phyloP scores from a whole-genome alignment of 2,797 vertebrate species.

The Scarus forsteni region DNA sequence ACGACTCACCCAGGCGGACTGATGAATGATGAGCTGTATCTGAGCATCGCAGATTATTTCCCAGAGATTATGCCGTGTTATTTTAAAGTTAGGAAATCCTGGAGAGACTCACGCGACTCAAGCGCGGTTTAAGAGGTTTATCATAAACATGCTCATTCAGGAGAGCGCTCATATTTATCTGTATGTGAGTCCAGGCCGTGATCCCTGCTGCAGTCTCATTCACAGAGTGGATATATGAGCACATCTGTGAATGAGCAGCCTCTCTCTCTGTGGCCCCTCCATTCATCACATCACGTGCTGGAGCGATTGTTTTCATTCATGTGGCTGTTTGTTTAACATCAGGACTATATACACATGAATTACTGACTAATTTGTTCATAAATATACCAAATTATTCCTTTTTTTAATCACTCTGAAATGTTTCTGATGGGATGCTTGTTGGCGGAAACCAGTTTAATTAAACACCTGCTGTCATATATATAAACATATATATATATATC shows the following conservation, averaged over 20 bases:
- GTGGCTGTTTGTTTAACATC: neutral
- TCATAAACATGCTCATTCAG: neutral
- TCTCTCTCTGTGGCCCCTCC: neutral
- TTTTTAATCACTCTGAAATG: neutral
- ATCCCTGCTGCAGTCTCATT: constrained; percentile 40
- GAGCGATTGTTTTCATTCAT: constrained; percentile 26
- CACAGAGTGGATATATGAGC: constrained; percentile 40
- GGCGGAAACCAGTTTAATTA: too few species aligned
- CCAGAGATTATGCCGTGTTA: constrained; percentile 14
- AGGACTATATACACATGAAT: neutral
- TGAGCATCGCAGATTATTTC: constrained; percentile 18
- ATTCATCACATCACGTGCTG: constrained; percentile 40
- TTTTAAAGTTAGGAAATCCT: constrained; percentile 8
- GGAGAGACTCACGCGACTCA: neutral
- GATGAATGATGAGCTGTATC: constrained; percentile 11
- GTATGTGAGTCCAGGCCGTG: constrained; percentile 13
- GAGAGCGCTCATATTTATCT: constrained; percentile 6
- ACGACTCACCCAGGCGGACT: neutral
- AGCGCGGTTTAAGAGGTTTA: constrained; percentile 22
- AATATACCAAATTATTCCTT: neutral
- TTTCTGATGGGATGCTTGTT: neutral
- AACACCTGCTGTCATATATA: too few species aligned
- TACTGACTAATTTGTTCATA: neutral
- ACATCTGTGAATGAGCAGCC: constrained; percentile 54
- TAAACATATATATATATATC: too few species aligned